Percentiles rank a stretch among this genome's conserved stretches.
phyloP scores from a whole-genome alignment of 2,797 vertebrate genomes.

The Allenopithecus nigroviridis region DNA sequence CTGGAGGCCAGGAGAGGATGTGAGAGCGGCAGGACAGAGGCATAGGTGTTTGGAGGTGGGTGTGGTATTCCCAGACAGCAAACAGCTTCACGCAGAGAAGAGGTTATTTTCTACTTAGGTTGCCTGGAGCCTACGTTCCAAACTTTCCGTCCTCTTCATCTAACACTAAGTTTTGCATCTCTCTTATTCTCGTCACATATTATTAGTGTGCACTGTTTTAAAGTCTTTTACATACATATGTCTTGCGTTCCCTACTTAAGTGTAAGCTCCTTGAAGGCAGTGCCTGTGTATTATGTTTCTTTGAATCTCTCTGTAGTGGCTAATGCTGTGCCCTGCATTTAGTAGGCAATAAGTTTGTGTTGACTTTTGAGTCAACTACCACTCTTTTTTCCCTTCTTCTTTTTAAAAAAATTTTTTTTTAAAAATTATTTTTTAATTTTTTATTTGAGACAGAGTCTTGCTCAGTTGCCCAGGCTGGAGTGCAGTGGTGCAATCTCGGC shows the following conservation, averaged over 20 bases:
- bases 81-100: not conserved
- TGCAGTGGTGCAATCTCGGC: not conserved
- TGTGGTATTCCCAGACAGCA: not conserved
- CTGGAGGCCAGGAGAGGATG: not conserved
- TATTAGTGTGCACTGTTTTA: not conserved
- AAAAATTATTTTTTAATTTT: not conserved
- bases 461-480: not conserved
- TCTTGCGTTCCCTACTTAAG: not conserved
- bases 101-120: not conserved
- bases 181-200: not conserved
- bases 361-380: not conserved
- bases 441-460: not conserved
- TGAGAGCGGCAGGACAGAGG: not conserved
- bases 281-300: not conserved
- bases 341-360: not conserved
- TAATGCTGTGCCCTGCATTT: not conserved
- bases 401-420: not conserved
- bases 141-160: not conserved
- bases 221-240: not conserved
- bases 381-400: not conserved
- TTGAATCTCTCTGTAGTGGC: not conserved
- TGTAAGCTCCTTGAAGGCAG: not conserved
- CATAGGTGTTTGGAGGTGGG: not conserved
- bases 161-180: not conserved
- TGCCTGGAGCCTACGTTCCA: not conserved